Conservation (phyloP, 2,113 vertebrate genomes). For the Thalassoma bifasciatum region DNA sequence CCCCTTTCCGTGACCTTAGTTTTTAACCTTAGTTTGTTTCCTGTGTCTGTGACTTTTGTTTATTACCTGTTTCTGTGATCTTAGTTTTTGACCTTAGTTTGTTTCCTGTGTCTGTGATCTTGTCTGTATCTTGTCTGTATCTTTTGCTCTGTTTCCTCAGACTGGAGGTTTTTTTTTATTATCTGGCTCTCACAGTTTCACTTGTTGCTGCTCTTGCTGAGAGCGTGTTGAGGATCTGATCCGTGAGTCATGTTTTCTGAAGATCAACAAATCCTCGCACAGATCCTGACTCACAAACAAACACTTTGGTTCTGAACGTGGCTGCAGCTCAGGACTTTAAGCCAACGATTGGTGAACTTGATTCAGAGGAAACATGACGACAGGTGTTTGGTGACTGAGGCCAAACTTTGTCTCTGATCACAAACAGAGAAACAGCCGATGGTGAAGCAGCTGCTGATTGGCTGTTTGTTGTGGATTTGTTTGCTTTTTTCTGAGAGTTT, state of each 20-base stretch:
- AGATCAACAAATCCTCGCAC: not conserved
- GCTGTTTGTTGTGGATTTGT: not conserved
- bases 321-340: not conserved
- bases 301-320: not conserved
- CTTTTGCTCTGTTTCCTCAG: not conserved
- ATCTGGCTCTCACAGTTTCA: too few species aligned
- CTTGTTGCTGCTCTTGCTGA: not conserved
- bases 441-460: not conserved
- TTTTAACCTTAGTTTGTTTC: too few species aligned
- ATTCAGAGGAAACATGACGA: not conserved
- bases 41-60: too few species aligned
- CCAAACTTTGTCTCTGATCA: not conserved
- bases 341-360: not conserved
- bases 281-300: not conserved
- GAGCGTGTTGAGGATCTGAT: not conserved
- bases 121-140: too few species aligned
- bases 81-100: too few species aligned
- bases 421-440: too few species aligned
- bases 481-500: too few species aligned
- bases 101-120: too few species aligned
- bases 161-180: too few species aligned
- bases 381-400: not conserved
- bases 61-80: too few species aligned
- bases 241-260: not conserved
- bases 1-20: too few species aligned